Evolutionary conservation across 2,113 vertebrate species (phyloP).

Genomic region (Eubucco bourcierii): DNA sequence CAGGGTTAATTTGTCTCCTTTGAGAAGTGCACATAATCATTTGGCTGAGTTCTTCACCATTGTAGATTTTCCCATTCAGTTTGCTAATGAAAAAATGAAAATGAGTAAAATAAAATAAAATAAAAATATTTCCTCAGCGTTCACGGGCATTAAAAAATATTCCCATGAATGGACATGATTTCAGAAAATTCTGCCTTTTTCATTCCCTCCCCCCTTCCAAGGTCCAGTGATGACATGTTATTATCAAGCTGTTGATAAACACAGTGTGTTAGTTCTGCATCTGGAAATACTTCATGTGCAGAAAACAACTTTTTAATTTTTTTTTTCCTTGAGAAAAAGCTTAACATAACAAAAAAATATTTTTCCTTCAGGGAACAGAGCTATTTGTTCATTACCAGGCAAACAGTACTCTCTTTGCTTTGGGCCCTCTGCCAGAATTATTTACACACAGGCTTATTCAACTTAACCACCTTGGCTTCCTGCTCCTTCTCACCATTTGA

Average conservation of each 20-base stretch:
- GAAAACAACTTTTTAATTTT: not conserved
- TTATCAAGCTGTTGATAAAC: constrained; percentile 53
- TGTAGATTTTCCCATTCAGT: constrained; percentile 56
- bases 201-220: not conserved
- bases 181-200: constrained; percentile 56
- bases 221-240: constrained; percentile 53
- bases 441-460: constrained; percentile 30
- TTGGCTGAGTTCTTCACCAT: constrained; percentile 39
- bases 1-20: constrained; percentile 56
- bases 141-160: constrained; percentile 60
- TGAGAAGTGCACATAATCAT: constrained; percentile 47
- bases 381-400: constrained; percentile 24
- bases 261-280: constrained; percentile 40
- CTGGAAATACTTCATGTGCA: constrained; percentile 49
- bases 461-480: constrained; percentile 23
- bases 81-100: constrained; percentile 69
- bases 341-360: constrained; percentile 6
- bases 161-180: constrained; percentile 59
- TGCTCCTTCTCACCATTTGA: constrained; percentile 24
- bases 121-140: constrained; percentile 51
- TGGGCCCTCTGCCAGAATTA: constrained; percentile 28
- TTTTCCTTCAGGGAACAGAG: constrained; percentile 46
- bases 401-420: constrained; percentile 14
- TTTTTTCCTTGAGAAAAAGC: not conserved
- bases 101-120: too few species aligned